phyloP scores from a whole-genome alignment of 2,797 vertebrate genomes.

The Chromis chromis region DNA sequence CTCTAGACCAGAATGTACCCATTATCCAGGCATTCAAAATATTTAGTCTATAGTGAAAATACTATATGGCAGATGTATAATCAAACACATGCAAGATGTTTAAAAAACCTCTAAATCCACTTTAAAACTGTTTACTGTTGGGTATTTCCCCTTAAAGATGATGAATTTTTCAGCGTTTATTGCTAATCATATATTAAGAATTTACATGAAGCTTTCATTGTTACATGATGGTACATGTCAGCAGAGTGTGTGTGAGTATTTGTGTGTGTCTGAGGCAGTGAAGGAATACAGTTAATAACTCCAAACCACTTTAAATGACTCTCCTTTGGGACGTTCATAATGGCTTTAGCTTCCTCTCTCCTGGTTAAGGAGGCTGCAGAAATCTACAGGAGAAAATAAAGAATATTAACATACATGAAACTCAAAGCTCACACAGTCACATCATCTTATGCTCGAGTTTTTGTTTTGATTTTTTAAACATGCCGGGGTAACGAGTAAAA shows the following conservation, averaged over 20 bases:
- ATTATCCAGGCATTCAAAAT: neutral
- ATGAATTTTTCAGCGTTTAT: neutral
- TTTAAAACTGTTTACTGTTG: too few species aligned
- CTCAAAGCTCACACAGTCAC: neutral
- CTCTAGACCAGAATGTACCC: neutral
- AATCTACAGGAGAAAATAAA: neutral
- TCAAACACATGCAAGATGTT: neutral
- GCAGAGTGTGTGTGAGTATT: neutral
- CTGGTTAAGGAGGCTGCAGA: slow-evolving; percentile 51
- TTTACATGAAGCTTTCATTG: neutral
- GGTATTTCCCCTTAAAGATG: too few species aligned
- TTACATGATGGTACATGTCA: neutral
- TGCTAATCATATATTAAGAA: neutral
- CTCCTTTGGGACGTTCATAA: slow-evolving; percentile 59
- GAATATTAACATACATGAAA: neutral
- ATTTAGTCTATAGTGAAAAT: neutral
- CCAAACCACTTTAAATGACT: slow-evolving; percentile 41
- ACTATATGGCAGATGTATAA: neutral
- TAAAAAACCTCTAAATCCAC: neutral
- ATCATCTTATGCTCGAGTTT: neutral
- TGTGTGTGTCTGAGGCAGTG: slow-evolving; percentile 11
- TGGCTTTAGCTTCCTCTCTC: slow-evolving; percentile 45
- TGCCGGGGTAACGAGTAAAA: neutral
- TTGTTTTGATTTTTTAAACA: slow-evolving; percentile 1
- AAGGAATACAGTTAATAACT: slow-evolving; percentile 35